These are phyloP conservation scores for Hypercompe scribonia DNA, from an alignment of 2,888 invertebrate species.

Conservation along the genomic window DNA sequence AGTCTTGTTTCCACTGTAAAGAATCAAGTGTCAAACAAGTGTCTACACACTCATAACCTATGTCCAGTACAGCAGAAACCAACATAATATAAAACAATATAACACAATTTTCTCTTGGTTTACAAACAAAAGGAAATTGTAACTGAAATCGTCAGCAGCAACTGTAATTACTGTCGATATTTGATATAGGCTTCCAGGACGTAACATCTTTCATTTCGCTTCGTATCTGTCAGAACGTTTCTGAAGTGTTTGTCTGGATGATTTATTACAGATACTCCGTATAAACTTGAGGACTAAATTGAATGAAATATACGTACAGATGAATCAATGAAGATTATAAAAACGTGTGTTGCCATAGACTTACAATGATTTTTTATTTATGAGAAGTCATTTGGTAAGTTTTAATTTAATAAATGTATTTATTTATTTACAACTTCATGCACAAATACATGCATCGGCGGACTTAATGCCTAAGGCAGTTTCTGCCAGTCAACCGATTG, in stretches of 20 bases:
- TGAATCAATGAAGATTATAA: not conserved
- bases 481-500: too few relatives aligned
- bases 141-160: not conserved
- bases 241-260: conserved; percentile 1
- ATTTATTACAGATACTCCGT: conserved; percentile 6
- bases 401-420: too few relatives aligned
- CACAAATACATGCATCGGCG: too few relatives aligned
- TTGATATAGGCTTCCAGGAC: not conserved
- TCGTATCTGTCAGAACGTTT: conserved; percentile 4
- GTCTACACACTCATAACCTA: too few relatives aligned
- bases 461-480: too few relatives aligned
- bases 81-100: not conserved
- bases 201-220: not conserved
- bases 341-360: not conserved
- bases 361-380: not conserved
- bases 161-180: conserved; percentile 3
- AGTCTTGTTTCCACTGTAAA: too few relatives aligned
- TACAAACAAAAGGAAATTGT: not conserved
- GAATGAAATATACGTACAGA: not conserved
- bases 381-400: not conserved
- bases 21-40: too few relatives aligned
- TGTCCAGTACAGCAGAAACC: not conserved
- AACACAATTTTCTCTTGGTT: not conserved
- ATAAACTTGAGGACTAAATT: not conserved
- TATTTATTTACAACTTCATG: too few relatives aligned